Percentiles rank a stretch among this genome's conserved stretches.
These are phyloP conservation scores for Antechinus stuartii DNA, from an alignment of 2,113 vertebrate genomes.

Conservation along the genomic window DNA sequence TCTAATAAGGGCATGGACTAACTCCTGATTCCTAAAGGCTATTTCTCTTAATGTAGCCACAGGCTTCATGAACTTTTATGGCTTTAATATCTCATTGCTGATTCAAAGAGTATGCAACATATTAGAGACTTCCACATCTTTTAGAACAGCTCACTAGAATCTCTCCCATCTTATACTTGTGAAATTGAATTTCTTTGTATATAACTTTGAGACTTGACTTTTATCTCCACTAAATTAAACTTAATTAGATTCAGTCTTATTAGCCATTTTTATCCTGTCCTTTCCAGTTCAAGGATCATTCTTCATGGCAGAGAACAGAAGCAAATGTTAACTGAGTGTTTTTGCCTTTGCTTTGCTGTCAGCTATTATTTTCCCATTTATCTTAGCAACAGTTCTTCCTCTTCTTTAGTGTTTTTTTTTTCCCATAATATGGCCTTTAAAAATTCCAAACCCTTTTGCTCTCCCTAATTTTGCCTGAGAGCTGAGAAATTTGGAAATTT, in stretches of 20 bases:
- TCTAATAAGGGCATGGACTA: not conserved
- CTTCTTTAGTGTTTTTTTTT: not conserved
- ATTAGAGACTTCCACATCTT: not conserved
- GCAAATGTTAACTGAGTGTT: not conserved
- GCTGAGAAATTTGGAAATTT: not conserved
- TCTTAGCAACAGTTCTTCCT: not conserved
- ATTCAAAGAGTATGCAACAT: not conserved
- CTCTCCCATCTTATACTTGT: not conserved
- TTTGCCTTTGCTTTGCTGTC: not conserved
- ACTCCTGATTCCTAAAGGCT: not conserved
- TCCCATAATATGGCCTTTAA: not conserved
- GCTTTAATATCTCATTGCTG: not conserved
- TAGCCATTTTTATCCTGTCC: not conserved
- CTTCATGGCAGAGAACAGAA: not conserved
- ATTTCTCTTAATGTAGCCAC: not conserved
- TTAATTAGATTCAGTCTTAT: not conserved
- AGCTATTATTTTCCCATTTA: not conserved
- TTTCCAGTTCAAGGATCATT: not conserved
- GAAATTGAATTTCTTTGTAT: not conserved
- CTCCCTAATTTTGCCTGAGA: not conserved
- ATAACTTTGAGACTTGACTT: not conserved
- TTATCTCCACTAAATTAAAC: not conserved
- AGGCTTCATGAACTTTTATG: not conserved
- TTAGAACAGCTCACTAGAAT: not conserved
- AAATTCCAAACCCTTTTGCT: not conserved